Conservation (phyloP, 2,797 vertebrate genomes). For the Graptemys geographica region DNA sequence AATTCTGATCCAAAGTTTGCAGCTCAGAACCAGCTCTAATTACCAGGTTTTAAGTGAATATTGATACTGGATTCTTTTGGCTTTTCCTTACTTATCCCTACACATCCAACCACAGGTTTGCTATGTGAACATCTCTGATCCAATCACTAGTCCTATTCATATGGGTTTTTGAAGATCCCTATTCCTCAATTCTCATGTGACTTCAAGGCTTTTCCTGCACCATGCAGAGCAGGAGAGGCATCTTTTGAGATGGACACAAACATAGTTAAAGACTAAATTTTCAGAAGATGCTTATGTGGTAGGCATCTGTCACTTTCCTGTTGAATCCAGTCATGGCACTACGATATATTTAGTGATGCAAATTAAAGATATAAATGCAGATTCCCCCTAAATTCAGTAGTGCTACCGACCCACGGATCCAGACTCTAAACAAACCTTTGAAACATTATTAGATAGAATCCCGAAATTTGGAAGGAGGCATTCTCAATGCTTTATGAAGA, state of each 20-base stretch:
- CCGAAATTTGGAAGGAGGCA: not conserved
- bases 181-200: not conserved
- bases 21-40: not conserved
- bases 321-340: not conserved
- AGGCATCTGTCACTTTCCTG: not conserved
- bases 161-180: not conserved
- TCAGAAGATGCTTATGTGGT: not conserved
- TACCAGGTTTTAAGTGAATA: not conserved
- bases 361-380: not conserved
- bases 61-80: not conserved
- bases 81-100: not conserved
- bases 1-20: not conserved
- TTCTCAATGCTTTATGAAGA: conserved; percentile 39
- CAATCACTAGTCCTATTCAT: not conserved
- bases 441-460: not conserved
- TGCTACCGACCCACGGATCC: not conserved
- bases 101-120: not conserved
- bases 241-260: not conserved
- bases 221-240: not conserved
- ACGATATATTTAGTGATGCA: not conserved
- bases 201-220: not conserved
- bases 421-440: not conserved
- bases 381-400: not conserved
- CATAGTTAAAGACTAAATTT: not conserved
- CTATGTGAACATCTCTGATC: not conserved